Evolutionary conservation across 2,888 invertebrate species (phyloP).

Genomic region (Papilio demoleus): DNA sequence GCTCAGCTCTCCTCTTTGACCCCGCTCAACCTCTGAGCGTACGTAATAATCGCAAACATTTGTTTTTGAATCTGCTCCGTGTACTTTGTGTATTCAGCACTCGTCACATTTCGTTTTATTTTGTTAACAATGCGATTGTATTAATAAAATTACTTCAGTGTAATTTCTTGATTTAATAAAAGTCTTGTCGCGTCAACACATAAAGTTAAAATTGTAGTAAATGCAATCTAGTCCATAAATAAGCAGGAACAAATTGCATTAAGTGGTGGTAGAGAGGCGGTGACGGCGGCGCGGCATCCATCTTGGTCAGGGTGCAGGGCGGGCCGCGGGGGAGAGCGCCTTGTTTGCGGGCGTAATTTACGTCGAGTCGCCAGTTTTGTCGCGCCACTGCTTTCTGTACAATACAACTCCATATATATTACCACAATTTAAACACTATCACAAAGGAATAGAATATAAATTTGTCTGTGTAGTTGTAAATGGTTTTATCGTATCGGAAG

Average conservation of each 20-base stretch:
- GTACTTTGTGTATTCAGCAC: background rate
- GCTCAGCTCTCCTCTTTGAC: background rate
- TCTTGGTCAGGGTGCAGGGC: too few species aligned
- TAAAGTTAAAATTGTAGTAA: background rate
- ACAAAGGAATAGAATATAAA: background rate
- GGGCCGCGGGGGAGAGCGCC: conserved; percentile 1
- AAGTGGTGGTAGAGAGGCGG: background rate
- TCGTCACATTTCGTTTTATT: conserved; percentile 5
- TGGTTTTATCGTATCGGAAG: conserved; percentile 18
- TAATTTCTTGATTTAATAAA: conserved; percentile 4
- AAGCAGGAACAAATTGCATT: conserved; percentile 27
- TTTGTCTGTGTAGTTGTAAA: background rate
- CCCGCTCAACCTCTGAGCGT: background rate
- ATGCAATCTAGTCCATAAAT: conserved; percentile 12
- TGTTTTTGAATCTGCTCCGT: background rate
- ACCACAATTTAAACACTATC: conserved; percentile 3
- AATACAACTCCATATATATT: background rate
- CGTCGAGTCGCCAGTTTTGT: conserved; percentile 24
- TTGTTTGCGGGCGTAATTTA: conserved; percentile 36
- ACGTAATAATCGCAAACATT: conserved; percentile 1
- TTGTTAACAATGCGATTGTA: background rate
- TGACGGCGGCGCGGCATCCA: background rate
- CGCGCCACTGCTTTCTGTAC: conserved; percentile 9
- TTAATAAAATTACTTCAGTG: background rate
- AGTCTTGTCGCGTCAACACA: background rate